These are phyloP conservation scores for Phyllotreta cruciferae DNA, from an alignment of 2,888 invertebrate species.

Conservation along the genomic window DNA sequence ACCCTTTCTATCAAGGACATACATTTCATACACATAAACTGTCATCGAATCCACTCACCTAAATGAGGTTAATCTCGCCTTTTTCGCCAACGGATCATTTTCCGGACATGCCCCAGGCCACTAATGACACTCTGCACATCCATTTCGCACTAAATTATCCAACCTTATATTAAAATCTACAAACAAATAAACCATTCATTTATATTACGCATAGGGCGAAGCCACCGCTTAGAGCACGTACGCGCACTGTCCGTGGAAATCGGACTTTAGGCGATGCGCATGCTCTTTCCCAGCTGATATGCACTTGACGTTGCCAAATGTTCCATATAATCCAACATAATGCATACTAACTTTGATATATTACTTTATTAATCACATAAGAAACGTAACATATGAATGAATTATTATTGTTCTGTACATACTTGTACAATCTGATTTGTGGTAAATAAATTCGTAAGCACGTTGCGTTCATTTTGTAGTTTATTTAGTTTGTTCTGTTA, in stretches of 20 bases:
- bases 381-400: no score
- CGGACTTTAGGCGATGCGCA: slow-evolving; percentile 39
- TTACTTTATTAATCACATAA: neutral
- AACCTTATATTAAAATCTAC: slow-evolving; percentile 58
- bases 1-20: slow-evolving; percentile 51
- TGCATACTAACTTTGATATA: neutral
- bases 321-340: neutral
- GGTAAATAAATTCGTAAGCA: no score
- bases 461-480: no score
- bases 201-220: slow-evolving; percentile 51
- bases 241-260: slow-evolving; percentile 50
- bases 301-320: slow-evolving; percentile 23
- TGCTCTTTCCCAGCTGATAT: slow-evolving; percentile 41
- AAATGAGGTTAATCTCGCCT: slow-evolving; percentile 53
- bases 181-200: slow-evolving; percentile 55
- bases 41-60: slow-evolving; percentile 52
- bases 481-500: no score
- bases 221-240: slow-evolving; percentile 51
- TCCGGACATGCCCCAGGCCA: slow-evolving; percentile 38
- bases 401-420: no score
- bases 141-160: slow-evolving; percentile 49
- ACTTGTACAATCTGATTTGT: no score
- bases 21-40: slow-evolving; percentile 47
- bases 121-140: slow-evolving; percentile 40
- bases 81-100: slow-evolving; percentile 43